phyloP scores from a whole-genome alignment of 2,797 vertebrate genomes.

The Epinephelus awoara region DNA sequence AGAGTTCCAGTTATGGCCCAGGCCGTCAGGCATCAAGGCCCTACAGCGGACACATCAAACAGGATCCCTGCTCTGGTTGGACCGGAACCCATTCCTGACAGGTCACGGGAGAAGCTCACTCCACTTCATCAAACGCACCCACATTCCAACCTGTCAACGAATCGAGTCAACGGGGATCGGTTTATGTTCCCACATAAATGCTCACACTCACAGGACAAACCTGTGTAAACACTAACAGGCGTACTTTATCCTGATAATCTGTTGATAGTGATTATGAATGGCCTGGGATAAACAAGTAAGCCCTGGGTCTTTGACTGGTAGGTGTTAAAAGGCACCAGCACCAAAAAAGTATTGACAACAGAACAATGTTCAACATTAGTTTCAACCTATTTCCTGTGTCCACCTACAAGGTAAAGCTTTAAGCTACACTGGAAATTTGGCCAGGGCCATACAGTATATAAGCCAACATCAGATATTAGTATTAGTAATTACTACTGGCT shows the following conservation, averaged over 20 bases:
- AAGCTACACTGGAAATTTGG: neutral
- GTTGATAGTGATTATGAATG: constrained; percentile 48
- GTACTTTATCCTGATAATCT: constrained; percentile 50
- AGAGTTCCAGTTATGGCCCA: constrained; percentile 53
- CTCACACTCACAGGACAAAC: constrained; percentile 40
- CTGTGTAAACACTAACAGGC: constrained; percentile 43
- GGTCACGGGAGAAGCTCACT: constrained; percentile 63
- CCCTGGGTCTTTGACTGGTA: constrained; percentile 21
- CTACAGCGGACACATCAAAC: constrained; percentile 63
- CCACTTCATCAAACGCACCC: constrained; percentile 62
- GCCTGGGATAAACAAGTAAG: constrained; percentile 40
- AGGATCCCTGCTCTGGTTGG: constrained; percentile 22
- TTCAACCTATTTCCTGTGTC: neutral
- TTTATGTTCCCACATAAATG: constrained; percentile 61
- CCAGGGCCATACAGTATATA: neutral
- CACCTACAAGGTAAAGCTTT: neutral
- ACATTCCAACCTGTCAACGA: constrained; percentile 71
- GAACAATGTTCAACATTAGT: neutral
- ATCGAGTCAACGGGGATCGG: constrained; percentile 31
- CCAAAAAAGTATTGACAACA: constrained; percentile 11
- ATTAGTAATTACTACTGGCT: too few relatives aligned
- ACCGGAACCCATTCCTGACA: constrained; percentile 56
- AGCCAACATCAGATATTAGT: too few relatives aligned
- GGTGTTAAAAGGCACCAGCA: constrained; percentile 45
- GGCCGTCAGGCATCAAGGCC: constrained; percentile 27